A percentile compares a stretch with the other conserved stretches of the same genome.
phyloP scores from a whole-genome alignment of 2,888 invertebrate species.

The Blastobasis lacticolella region DNA sequence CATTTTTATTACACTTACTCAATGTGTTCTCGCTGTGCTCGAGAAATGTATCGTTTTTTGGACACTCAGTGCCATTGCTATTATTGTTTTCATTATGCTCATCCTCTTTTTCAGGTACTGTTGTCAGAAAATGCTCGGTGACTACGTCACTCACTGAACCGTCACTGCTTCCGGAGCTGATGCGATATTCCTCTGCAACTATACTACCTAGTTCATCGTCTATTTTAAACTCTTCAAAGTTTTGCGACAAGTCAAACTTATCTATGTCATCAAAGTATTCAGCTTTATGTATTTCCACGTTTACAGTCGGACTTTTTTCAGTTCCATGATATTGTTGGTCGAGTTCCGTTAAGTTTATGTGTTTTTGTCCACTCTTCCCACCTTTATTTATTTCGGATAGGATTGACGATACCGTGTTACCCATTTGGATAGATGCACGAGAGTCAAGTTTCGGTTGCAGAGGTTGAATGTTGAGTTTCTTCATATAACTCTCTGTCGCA shows the following conservation, averaged over 20 bases:
- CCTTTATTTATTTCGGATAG: slow-evolving; percentile 74
- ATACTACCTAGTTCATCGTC: slow-evolving; percentile 79
- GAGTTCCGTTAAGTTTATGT: slow-evolving; percentile 60
- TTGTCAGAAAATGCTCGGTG: slow-evolving; percentile 49
- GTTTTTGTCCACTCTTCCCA: slow-evolving; percentile 57
- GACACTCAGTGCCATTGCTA: slow-evolving; percentile 28
- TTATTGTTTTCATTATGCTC: slow-evolving; percentile 30
- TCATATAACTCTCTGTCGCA: slow-evolving; percentile 51
- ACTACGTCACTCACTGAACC: slow-evolving; percentile 59
- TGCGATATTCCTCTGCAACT: slow-evolving; percentile 67
- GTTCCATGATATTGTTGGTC: slow-evolving; percentile 56
- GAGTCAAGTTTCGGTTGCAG: slow-evolving; percentile 63
- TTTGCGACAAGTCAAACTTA: slow-evolving; percentile 81
- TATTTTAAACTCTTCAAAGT: slow-evolving; percentile 86
- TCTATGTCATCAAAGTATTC: slow-evolving; percentile 70
- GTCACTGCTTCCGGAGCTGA: slow-evolving; percentile 69
- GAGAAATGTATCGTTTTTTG: slow-evolving; percentile 43
- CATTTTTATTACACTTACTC: slow-evolving; percentile 41
- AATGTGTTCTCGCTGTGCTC: slow-evolving; percentile 39
- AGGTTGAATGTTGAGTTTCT: slow-evolving; percentile 56
- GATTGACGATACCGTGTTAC: slow-evolving; percentile 76
- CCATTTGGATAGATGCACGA: slow-evolving; percentile 75
- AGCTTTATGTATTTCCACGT: slow-evolving; percentile 52
- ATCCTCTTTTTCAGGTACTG: slow-evolving; percentile 51
- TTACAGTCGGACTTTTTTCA: slow-evolving; percentile 34